Evolutionary conservation across 2,113 vertebrate genomes (phyloP).

Genomic region (Epinephelus moara): DNA sequence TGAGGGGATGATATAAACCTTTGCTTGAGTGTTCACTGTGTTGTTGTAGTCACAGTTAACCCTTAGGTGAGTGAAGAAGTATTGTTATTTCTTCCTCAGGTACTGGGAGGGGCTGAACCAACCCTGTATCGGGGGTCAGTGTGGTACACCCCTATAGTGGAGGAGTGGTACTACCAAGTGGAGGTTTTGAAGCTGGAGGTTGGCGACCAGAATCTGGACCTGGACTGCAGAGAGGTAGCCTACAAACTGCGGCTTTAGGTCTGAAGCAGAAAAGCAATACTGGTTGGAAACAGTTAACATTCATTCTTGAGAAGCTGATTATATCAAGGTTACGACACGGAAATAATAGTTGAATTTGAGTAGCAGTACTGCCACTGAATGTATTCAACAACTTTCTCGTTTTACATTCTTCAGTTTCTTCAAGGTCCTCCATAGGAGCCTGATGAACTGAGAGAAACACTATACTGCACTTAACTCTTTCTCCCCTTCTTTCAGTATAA

Average conservation of each 20-base stretch:
- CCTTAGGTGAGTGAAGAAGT: background rate
- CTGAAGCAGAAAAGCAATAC: background rate
- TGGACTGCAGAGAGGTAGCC: constrained; percentile 96
- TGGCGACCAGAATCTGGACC: constrained; percentile 89
- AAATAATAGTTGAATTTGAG: constrained; percentile 7
- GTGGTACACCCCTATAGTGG: constrained; percentile 95
- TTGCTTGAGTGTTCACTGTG: background rate
- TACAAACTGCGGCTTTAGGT: background rate
- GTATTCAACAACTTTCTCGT: constrained; percentile 34
- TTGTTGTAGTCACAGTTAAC: constrained; percentile 10
- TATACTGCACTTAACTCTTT: constrained; percentile 26
- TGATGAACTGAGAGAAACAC: constrained; percentile 21
- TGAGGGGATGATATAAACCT: constrained; percentile 6
- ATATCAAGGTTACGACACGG: constrained; percentile 21
- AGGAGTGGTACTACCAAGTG: constrained; percentile 98
- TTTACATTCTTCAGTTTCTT: constrained; percentile 40
- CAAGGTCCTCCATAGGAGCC: constrained; percentile 46
- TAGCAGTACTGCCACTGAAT: background rate
- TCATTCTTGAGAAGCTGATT: background rate
- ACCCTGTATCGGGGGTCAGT: constrained; percentile 89
- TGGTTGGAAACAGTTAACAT: background rate
- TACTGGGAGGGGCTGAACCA: constrained; percentile 93
- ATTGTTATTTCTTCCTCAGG: constrained; percentile 76
- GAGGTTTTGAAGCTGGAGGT: constrained; percentile 97
- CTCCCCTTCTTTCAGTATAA: constrained; percentile 88